Evolutionary conservation across 2,888 invertebrate species (phyloP).

Genomic region (Dastarcus helophoroides): DNA sequence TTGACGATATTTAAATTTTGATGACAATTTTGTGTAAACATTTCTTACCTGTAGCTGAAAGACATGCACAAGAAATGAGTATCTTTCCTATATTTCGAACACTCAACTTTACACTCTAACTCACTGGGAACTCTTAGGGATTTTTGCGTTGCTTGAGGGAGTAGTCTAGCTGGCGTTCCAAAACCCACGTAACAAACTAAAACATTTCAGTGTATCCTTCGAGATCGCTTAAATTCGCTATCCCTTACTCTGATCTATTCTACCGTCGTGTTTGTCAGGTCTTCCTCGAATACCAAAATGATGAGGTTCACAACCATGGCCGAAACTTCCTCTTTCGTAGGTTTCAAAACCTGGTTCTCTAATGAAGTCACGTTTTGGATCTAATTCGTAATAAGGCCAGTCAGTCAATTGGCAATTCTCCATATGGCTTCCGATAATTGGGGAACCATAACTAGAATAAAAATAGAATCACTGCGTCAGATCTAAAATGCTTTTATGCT

Average conservation of each 20-base stretch:
- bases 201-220: slow-evolving; percentile 11
- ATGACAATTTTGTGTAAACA: slow-evolving; percentile 15
- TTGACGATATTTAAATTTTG: too few species aligned
- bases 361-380: slow-evolving; percentile 45
- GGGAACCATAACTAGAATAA: slow-evolving; percentile 50
- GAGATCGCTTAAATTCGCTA: neutral
- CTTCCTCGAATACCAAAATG: slow-evolving; percentile 33
- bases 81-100: slow-evolving; percentile 44
- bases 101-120: slow-evolving; percentile 58
- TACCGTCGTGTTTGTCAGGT: slow-evolving; percentile 21
- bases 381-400: slow-evolving; percentile 55
- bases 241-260: slow-evolving; percentile 28
- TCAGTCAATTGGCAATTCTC: slow-evolving; percentile 73
- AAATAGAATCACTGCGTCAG: neutral
- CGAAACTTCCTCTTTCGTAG: slow-evolving; percentile 71
- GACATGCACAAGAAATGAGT: slow-evolving; percentile 61
- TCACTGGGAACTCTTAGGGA: slow-evolving; percentile 54
- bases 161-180: slow-evolving; percentile 60
- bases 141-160: slow-evolving; percentile 52
- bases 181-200: slow-evolving; percentile 69
- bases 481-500: too few species aligned
- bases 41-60: slow-evolving; percentile 56
- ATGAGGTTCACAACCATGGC: slow-evolving; percentile 68
- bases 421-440: slow-evolving; percentile 49
- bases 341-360: slow-evolving; percentile 58